Evolutionary conservation across 2,888 invertebrate genomes (phyloP).

Genomic region (Machimus rusticus): DNA sequence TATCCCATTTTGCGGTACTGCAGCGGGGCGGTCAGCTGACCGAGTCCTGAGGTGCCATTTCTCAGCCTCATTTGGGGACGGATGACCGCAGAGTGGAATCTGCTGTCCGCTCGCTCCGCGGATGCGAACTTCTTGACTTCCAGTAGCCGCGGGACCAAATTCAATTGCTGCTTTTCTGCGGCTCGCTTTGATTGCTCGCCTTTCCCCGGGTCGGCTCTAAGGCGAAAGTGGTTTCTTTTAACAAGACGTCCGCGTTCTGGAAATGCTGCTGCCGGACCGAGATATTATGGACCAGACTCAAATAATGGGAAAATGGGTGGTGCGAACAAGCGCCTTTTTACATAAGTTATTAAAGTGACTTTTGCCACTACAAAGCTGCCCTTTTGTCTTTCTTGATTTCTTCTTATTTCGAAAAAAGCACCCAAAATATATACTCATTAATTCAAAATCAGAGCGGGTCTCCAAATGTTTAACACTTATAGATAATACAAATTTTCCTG

Average conservation of each 20-base stretch:
- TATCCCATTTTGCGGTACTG: neutral
- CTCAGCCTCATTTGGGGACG: neutral
- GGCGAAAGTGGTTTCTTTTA: constrained; percentile 1
- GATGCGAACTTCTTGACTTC: neutral
- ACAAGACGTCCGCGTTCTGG: neutral
- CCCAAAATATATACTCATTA: no score
- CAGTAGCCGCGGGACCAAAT: neutral
- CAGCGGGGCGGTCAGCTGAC: neutral
- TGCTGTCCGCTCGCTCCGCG: neutral
- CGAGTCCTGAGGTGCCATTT: neutral
- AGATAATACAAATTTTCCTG: no score
- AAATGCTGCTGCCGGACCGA: neutral
- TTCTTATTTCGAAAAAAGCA: neutral
- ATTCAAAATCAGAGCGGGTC: no score
- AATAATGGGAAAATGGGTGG: neutral
- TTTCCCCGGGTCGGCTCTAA: neutral
- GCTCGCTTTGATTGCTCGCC: neutral
- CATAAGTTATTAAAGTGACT: neutral
- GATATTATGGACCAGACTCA: neutral
- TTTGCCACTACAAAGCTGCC: neutral
- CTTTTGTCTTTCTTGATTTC: neutral
- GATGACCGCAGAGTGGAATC: neutral
- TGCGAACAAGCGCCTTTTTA: neutral
- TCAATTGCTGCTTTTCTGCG: neutral
- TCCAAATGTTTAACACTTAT: no score